phyloP scores from a whole-genome alignment of 2,113 vertebrate species.

The Amblyornis subalaris region DNA sequence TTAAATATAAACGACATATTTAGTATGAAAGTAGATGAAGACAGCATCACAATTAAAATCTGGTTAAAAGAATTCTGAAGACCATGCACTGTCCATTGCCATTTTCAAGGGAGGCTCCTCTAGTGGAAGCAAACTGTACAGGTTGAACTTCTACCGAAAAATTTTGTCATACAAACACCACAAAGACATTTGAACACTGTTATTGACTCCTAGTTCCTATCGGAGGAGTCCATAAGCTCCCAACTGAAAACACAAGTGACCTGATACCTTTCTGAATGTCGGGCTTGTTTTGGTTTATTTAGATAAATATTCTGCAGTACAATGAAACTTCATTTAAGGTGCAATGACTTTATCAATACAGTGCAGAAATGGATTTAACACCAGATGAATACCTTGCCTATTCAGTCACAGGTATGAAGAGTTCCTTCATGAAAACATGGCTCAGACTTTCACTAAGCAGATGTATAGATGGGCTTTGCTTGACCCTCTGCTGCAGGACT shows the following conservation, averaged over 20 bases:
- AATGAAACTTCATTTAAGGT: not conserved
- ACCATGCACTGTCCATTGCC: not conserved
- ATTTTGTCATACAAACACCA: not conserved
- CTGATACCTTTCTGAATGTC: not conserved
- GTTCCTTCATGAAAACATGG: not conserved
- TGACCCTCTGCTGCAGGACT: not conserved
- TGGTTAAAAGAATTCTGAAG: not conserved
- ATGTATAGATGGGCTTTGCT: not conserved
- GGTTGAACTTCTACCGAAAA: not conserved
- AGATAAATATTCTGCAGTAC: not conserved
- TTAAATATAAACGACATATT: not conserved
- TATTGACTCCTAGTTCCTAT: not conserved
- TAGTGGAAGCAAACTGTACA: not conserved
- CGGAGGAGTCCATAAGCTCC: not conserved
- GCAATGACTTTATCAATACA: not conserved
- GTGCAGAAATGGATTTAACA: not conserved
- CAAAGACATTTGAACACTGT: not conserved
- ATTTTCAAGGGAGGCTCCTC: not conserved
- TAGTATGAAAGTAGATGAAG: not conserved
- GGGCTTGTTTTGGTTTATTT: not conserved
- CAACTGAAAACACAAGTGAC: not conserved
- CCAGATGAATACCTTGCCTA: not conserved
- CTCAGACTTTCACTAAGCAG: not conserved
- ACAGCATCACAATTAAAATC: not conserved
- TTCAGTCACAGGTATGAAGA: not conserved